Conservation (phyloP, 2,888 invertebrate species). For the Drymonia ruficornis region DNA sequence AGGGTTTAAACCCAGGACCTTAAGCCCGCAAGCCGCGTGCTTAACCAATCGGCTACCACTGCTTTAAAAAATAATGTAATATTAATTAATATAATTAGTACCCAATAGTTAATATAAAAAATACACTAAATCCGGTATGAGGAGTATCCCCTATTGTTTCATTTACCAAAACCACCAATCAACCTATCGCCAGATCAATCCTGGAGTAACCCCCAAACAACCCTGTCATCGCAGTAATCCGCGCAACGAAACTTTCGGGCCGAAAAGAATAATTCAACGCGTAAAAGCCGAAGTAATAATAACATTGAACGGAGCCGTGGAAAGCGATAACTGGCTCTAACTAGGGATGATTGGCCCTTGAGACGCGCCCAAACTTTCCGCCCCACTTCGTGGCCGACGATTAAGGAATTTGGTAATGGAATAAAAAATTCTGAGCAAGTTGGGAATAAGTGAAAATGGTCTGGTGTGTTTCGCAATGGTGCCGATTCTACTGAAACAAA, state of each 20-base stretch:
- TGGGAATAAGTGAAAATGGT: constrained; percentile 21
- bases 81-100: too few relatives aligned
- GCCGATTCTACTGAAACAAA: too few relatives aligned
- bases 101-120: too few relatives aligned
- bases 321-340: constrained; percentile 47
- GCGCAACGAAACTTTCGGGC: constrained; percentile 30
- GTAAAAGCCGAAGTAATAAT: constrained; percentile 41
- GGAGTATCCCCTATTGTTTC: too few relatives aligned
- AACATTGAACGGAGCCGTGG: constrained; percentile 34
- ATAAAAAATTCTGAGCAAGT: constrained; percentile 43
- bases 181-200: not conserved
- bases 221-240: constrained; percentile 32
- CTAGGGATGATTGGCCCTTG: constrained; percentile 44
- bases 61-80: too few relatives aligned
- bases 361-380: constrained; percentile 36
- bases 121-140: too few relatives aligned
- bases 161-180: not conserved
- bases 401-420: constrained; percentile 49
- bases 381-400: constrained; percentile 30
- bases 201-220: constrained; percentile 19
- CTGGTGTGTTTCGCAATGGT: not conserved
- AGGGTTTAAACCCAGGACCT: too few relatives aligned
- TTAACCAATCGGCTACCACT: too few relatives aligned
- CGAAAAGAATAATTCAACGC: constrained; percentile 38
- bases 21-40: too few relatives aligned